Conservation (phyloP, 2,888 invertebrate genomes). For the Archips xylosteana region DNA sequence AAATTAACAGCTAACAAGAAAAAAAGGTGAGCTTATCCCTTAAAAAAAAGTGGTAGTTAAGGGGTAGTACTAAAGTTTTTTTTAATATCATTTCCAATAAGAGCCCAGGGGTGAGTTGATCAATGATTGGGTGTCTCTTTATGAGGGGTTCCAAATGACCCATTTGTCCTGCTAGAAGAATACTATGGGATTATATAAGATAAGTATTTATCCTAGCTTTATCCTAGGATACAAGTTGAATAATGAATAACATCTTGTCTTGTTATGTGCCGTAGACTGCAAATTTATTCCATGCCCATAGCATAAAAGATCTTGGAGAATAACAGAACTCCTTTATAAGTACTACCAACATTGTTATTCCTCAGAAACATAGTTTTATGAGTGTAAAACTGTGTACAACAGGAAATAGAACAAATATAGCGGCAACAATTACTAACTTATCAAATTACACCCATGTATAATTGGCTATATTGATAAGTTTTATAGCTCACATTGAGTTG, state of each 20-base stretch:
- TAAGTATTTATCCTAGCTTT: background rate
- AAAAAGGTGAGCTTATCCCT: too few species aligned
- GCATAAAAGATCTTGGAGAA: background rate
- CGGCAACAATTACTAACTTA: conserved; percentile 44
- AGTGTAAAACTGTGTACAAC: background rate
- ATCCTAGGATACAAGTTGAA: background rate
- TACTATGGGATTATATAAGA: background rate
- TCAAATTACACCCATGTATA: conserved; percentile 47
- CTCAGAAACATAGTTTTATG: background rate
- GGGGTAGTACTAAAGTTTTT: too few species aligned
- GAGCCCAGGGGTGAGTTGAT: background rate
- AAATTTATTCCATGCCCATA: background rate
- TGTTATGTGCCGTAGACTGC: background rate
- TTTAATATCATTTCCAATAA: background rate
- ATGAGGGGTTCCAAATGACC: background rate
- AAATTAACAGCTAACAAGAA: too few species aligned
- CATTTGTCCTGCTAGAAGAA: background rate
- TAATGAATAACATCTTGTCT: too few species aligned
- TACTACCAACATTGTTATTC: background rate
- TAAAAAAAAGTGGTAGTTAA: too few species aligned
- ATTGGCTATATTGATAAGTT: conserved; percentile 50
- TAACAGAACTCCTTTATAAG: background rate
- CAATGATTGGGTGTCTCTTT: background rate
- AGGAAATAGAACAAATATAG: background rate
- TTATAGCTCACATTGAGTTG: conserved; percentile 47